A percentile compares a stretch with the other conserved stretches of the same genome.
Evolutionary conservation across 2,113 vertebrate genomes (phyloP).

Genomic region (Hemicordylus capensis): DNA sequence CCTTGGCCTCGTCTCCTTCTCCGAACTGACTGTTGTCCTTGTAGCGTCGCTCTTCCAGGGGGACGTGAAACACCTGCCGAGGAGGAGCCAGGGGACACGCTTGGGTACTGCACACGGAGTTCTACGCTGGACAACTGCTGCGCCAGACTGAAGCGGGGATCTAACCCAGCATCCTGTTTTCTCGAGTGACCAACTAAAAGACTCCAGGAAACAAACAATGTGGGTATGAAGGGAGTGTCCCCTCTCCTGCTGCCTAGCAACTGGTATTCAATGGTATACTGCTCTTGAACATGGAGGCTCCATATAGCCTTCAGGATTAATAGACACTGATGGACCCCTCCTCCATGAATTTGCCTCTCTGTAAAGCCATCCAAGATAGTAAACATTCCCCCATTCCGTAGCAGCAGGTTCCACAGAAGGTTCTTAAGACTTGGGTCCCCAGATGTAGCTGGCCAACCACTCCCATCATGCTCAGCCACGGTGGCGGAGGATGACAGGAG

Average conservation of each 20-base stretch:
- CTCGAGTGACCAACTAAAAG: not conserved
- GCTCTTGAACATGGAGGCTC: too few relatives aligned
- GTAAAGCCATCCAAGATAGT: too few relatives aligned
- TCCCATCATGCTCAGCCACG: too few relatives aligned
- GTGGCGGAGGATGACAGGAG: too few relatives aligned
- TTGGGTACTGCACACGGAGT: not conserved
- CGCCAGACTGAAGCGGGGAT: too few relatives aligned
- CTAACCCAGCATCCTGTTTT: too few relatives aligned
- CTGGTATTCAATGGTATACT: not conserved
- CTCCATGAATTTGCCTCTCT: not conserved
- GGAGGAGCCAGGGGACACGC: not conserved
- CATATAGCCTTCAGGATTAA: too few relatives aligned
- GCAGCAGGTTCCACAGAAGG: not conserved
- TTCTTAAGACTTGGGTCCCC: too few relatives aligned
- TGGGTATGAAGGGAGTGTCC: not conserved
- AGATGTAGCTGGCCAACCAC: too few relatives aligned
- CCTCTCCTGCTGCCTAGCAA: too few relatives aligned
- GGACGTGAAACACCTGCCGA: constrained; percentile 80
- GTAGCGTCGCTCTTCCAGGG: constrained; percentile 83
- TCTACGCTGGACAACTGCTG: too few relatives aligned
- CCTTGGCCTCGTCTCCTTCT: constrained; percentile 82
- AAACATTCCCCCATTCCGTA: not conserved
- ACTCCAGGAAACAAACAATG: not conserved
- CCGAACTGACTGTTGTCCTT: constrained; percentile 86
- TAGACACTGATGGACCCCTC: not conserved